phyloP scores from a whole-genome alignment of 1,140 invertebrate genomes.

The Reticulitermes speratus region DNA sequence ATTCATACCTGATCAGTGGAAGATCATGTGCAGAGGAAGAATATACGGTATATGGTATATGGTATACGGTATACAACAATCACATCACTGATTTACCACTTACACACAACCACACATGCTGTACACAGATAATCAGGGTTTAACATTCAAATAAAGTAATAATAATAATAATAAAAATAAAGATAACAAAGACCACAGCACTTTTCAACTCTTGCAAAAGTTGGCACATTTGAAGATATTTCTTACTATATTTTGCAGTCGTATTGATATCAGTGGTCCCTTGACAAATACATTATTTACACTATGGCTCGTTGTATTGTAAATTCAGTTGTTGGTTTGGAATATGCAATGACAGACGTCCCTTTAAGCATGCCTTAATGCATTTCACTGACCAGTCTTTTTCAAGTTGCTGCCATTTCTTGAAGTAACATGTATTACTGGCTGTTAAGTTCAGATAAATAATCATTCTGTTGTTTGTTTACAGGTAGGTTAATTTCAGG shows the following conservation, averaged over 20 bases:
- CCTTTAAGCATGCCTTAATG: no score
- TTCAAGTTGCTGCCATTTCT: no score
- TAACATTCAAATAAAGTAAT: background rate
- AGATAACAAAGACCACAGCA: constrained; percentile 11
- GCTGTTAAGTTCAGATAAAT: no score
- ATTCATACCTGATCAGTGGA: background rate
- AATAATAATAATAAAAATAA: constrained; percentile 2
- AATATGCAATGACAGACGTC: no score
- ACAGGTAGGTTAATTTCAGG: no score
- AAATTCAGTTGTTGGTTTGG: background rate
- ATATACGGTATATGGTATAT: background rate
- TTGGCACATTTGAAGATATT: constrained; percentile 19
- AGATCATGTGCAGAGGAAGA: background rate
- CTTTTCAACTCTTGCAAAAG: background rate
- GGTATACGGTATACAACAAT: constrained; percentile 4
- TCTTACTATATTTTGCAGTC: background rate
- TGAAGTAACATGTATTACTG: no score
- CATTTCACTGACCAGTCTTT: no score
- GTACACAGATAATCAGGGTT: background rate
- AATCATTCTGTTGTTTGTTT: no score
- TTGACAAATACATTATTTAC: background rate
- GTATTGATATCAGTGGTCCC: background rate
- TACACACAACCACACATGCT: background rate
- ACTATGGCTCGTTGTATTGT: background rate
- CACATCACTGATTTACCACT: background rate